phyloP scores from a whole-genome alignment of 2,113 vertebrate genomes.

The Tinamus guttatus region DNA sequence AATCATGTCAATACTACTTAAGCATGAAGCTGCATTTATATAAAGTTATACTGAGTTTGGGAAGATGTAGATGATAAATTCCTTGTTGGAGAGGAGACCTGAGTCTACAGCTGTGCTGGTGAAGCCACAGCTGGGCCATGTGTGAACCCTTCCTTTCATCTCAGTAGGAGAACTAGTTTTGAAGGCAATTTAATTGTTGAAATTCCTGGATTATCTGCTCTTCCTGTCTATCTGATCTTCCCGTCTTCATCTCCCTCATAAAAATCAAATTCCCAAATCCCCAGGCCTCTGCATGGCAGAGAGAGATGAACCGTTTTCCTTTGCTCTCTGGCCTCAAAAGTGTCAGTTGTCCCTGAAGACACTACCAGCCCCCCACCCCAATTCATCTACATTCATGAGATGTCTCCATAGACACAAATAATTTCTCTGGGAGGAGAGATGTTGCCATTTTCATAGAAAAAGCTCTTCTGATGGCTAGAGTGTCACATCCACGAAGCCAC shows the following conservation, averaged over 20 bases:
- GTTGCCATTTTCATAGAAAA: neutral
- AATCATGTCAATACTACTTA: neutral
- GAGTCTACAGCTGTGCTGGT: neutral
- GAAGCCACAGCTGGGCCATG: neutral
- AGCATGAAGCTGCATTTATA: neutral
- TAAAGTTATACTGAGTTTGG: neutral
- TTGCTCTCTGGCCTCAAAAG: neutral
- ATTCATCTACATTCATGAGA: fast-evolving
- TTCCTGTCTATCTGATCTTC: constrained; percentile 21
- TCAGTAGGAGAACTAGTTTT: constrained; percentile 22
- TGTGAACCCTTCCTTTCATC: constrained; percentile 5
- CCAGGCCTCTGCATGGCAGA: neutral
- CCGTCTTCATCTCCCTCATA: neutral
- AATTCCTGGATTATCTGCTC: constrained; percentile 50
- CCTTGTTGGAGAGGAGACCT: neutral
- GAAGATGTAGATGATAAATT: constrained; percentile 4
- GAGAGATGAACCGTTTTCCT: fast-evolving
- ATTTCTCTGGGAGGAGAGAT: neutral
- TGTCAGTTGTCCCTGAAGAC: neutral
- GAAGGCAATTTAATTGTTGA: constrained; percentile 35
- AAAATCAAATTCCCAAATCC: neutral
- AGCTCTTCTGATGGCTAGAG: neutral
- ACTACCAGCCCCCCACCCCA: neutral
- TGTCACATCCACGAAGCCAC: neutral
- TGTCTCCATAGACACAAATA: neutral